Base-by-base conservation (phyloP, 2,797 vertebrate species). In the Megalops cyprinoides region DNA sequence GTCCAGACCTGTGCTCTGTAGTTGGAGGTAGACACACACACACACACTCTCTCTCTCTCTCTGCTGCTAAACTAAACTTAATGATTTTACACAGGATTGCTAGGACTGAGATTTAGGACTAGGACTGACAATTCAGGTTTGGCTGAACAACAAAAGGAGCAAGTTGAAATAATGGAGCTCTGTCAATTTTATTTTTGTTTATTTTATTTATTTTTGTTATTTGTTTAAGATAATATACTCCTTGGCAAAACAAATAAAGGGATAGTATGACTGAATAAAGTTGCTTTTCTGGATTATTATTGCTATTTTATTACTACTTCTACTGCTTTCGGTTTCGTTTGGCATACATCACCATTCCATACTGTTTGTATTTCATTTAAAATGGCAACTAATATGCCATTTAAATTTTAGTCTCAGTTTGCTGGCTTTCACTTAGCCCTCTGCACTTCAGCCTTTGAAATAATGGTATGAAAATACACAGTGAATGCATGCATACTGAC, bases 1-100 rank as follows among this genome's bases (percentile, higher is more conserved):
- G 90, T 93, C 86, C 89, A 92, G 87, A 90, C 87, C 88, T 85
- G 89, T 88, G 90, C 80, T 90, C 84, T 82, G 73, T 89, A 91
- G 86, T 86, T 89, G 89, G 86, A 87, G 90, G 90, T 87, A 89
- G 88, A 86, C 49, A 79, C 53, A 62, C 8, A 48, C 81, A 34
- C 10, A 48, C 42, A 49, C 34, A 46, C 76, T 49, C 80, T 20
- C 3, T 53, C 37, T 71, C 34, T 60, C 28, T 62, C 28, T 31
- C 31, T 62, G 62, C 73, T 74, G 25, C 39, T 76, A 74, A 76
- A 60, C 74, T 46, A 74, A 76, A 60, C 74, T 46, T 76, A 34
- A 76, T 67, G 49, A 62, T 46, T 53, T 51, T 25, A 67, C 20
- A 74, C 44, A 81, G 58, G 42, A 31, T 28, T 76, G 55, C 34